Evolutionary conservation across 2,113 vertebrate genomes (phyloP), one percentile per base, ranked within the genome.

Genomic region (Acanthochromis polyacanthus): DNA sequence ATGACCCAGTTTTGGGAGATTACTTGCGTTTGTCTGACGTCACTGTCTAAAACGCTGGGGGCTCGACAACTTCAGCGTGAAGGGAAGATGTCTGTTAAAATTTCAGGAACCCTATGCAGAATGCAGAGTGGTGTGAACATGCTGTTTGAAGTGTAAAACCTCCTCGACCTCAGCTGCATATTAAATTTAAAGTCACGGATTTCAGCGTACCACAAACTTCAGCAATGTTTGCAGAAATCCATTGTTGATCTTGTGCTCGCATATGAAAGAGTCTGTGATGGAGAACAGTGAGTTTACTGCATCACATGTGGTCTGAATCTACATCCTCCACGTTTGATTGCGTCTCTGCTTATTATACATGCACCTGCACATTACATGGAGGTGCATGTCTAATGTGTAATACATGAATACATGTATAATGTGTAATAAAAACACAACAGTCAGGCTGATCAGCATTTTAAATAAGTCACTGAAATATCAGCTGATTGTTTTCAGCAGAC

Each of bases 1-100:
- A 72, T 93, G 91, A 91, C 90, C 93, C 69, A 92, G 83, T 91
- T 94, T 91, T 69, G 52, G 74, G 59, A 87, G 90, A 83, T 89
- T 86, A 84, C 76, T 87, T 81, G 79, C 53, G 25, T 83, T 78
- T 58, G 68, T 38, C 61, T 91, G 91, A 92, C 87, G 86, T 94
- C 88, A 90, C 50, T 25, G 43, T 56, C 71, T 80, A 66, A 85
- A 77, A 61, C 45, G 38, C 85, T 84, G 59, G 76, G 64, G 53
- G 86, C 66, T 61, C 43, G 83, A 83, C 78, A 84, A 65, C 68
- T 71, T 85, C 77, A 68, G 68, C 50, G 71, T 59, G 64, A 64
- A 68, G 65, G 52, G 56, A 70, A 78, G 55, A 83, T 1, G 20
- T 57, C 48, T 60, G 62, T 75, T 65, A 45, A 57, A 73, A 50